Conservation (phyloP, 2,797 vertebrate genomes). For the Tolypeutes matacus region DNA sequence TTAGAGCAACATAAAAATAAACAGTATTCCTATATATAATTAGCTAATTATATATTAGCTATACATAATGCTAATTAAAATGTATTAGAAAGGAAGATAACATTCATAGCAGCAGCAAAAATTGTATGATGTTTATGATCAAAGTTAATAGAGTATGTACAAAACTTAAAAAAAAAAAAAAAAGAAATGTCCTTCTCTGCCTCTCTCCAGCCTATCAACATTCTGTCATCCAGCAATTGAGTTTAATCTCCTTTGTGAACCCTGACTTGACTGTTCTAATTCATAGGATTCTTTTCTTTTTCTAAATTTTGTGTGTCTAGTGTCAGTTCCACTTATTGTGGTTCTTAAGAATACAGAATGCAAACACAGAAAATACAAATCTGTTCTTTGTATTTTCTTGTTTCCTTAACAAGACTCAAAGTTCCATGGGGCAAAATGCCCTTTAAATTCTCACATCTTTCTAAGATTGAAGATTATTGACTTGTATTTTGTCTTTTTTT, state of each 20-base stretch:
- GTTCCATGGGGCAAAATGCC: background rate
- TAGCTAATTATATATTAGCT: too few relatives aligned
- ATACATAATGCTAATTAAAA: too few relatives aligned
- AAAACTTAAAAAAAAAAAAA: background rate
- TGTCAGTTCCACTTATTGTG: background rate
- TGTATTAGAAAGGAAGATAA: too few relatives aligned
- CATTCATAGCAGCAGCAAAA: too few relatives aligned
- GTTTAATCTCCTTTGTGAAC: background rate
- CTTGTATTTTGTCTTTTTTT: slow-evolving; percentile 17
- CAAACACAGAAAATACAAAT: too few relatives aligned
- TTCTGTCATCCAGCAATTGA: background rate
- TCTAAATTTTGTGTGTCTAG: background rate
- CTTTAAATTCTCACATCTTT: slow-evolving; percentile 29
- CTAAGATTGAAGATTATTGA: slow-evolving; percentile 5
- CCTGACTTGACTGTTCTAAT: background rate
- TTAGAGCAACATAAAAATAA: too few relatives aligned
- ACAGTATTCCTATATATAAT: too few relatives aligned
- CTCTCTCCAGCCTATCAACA: background rate
- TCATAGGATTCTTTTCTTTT: slow-evolving; percentile 13
- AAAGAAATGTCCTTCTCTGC: slow-evolving; percentile 6
- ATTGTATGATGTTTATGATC: too few relatives aligned
- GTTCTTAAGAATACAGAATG: background rate
- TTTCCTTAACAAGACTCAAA: background rate
- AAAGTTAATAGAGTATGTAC: too few relatives aligned
- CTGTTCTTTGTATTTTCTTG: slow-evolving; percentile 43